These are phyloP conservation scores for Heteropelma amictum DNA, from an alignment of 2,888 invertebrate species.

Conservation along the genomic window DNA sequence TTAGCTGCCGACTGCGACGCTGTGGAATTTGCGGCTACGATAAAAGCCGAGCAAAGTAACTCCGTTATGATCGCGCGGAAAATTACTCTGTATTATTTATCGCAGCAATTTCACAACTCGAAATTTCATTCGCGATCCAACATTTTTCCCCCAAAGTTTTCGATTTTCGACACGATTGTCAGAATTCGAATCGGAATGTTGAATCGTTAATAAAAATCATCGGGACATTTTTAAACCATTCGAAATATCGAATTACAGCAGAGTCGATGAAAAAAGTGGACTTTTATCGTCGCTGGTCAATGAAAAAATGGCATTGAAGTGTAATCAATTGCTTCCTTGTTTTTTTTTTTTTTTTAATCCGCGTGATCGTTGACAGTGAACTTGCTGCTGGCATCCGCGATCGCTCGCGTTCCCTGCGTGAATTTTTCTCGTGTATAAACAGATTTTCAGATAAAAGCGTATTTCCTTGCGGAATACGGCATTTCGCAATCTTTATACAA, in stretches of 20 bases:
- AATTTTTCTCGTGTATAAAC: no score
- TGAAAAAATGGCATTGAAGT: constrained; percentile 14
- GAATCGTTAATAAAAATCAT: no score
- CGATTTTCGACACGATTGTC: no score
- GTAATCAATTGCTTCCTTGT: not conserved
- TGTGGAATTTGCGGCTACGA: constrained; percentile 34
- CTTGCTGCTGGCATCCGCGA: no score
- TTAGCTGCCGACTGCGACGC: constrained; percentile 10
- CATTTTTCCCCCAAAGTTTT: not conserved
- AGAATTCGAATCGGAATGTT: no score
- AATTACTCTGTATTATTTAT: not conserved
- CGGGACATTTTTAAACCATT: no score
- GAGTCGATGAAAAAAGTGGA: not conserved
- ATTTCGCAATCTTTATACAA: no score
- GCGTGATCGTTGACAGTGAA: constrained; percentile 17
- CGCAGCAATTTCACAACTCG: not conserved
- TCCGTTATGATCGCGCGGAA: constrained; percentile 1
- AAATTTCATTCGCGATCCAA: not conserved
- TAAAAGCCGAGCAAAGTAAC: constrained; percentile 13
- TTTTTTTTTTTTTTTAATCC: not conserved
- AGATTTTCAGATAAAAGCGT: no score
- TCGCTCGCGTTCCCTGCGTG: no score
- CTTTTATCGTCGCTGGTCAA: not conserved
- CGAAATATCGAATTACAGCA: not conserved
- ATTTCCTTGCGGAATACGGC: no score